These are phyloP conservation scores for Drosophila helvetica DNA, from an alignment of 2,888 invertebrate genomes.

Conservation along the genomic window DNA sequence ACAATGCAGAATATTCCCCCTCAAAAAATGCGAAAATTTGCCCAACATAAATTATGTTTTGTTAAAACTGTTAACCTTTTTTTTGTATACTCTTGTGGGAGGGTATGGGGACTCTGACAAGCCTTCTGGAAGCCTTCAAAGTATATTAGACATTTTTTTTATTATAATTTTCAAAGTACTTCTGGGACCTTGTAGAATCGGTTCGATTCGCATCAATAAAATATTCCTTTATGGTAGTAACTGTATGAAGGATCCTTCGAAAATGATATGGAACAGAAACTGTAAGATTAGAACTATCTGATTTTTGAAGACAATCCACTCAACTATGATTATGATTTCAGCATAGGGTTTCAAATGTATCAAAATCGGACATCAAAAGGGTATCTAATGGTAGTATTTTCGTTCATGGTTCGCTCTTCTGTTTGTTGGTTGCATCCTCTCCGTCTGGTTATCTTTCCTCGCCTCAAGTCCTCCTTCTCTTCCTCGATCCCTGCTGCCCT, in stretches of 20 bases:
- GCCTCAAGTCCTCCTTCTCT: background rate
- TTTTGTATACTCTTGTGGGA: conserved; percentile 21
- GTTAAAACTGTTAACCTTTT: conserved; percentile 67
- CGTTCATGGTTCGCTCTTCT: background rate
- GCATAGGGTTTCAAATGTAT: too few relatives aligned
- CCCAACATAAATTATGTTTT: conserved; percentile 79
- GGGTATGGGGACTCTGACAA: conserved; percentile 14
- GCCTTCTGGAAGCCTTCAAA: conserved; percentile 2
- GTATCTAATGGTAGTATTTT: background rate
- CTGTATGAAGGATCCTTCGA: too few relatives aligned
- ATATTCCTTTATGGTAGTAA: background rate
- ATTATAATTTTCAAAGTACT: too few relatives aligned
- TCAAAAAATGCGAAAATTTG: conserved; percentile 62
- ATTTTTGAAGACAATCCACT: too few relatives aligned
- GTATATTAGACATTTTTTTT: too few relatives aligned
- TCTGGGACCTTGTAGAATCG: too few relatives aligned
- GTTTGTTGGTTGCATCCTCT: conserved; percentile 40
- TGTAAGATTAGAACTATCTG: too few relatives aligned
- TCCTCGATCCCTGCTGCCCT: background rate
- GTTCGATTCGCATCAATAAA: too few relatives aligned
- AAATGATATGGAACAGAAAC: too few relatives aligned
- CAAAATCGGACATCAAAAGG: background rate
- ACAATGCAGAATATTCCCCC: conserved; percentile 30
- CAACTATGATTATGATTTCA: too few relatives aligned
- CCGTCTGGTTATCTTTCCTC: conserved; percentile 34